Percentiles rank a stretch among this genome's conserved stretches.
Evolutionary conservation across 2,797 vertebrate genomes (phyloP).

Genomic region (Moxostoma hubbsi): DNA sequence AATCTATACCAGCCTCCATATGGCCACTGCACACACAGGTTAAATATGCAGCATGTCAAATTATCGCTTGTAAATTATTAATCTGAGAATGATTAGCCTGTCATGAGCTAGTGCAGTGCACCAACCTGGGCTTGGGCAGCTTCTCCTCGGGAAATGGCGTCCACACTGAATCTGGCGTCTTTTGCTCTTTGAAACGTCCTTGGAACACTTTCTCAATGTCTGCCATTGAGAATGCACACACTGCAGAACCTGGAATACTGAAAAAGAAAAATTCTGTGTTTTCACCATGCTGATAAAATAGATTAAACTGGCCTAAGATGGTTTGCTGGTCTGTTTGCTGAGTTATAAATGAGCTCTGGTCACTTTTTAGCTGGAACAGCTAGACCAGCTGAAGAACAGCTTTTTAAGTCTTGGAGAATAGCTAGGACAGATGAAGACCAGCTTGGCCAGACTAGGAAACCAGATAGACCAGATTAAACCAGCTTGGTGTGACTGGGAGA

Average conservation of each 20-base stretch:
- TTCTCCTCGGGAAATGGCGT: conserved; percentile 95
- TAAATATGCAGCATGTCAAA: conserved; percentile 77
- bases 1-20: conserved; percentile 56
- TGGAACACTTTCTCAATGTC: conserved; percentile 95
- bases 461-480: no score
- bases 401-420: no score
- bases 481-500: no score
- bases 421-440: no score
- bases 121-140: conserved; percentile 94
- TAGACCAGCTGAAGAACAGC: no score
- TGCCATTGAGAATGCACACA: conserved; percentile 96
- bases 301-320: no score
- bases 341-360: no score
- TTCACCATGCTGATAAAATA: no score
- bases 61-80: conserved; percentile 78
- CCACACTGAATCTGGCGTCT: conserved; percentile 96
- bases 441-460: no score
- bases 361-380: no score
- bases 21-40: conserved; percentile 65
- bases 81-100: conserved; percentile 70
- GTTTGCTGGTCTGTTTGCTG: no score
- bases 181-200: conserved; percentile 98
- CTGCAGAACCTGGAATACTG: conserved; percentile 97
- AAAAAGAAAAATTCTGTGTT: neutral
- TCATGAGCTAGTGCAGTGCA: conserved; percentile 27